Conservation (phyloP, 2,113 vertebrate species). For the Fregata magnificens region DNA sequence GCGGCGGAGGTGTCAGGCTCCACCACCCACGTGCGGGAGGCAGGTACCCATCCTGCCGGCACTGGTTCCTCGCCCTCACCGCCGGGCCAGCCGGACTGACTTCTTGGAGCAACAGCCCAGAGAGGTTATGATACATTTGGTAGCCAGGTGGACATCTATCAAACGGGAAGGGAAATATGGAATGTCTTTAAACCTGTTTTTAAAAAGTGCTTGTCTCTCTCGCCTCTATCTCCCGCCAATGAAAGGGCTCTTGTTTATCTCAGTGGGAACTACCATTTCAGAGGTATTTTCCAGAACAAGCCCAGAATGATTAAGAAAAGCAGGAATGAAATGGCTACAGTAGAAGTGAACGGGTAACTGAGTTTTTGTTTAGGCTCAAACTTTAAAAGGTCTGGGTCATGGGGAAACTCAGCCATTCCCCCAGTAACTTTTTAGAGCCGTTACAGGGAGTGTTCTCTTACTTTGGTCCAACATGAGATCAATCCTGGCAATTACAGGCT, state of each 20-base stretch:
- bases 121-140: not conserved
- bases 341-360: not conserved
- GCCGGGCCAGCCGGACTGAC: not conserved
- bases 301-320: not conserved
- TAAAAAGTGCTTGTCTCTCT: not conserved
- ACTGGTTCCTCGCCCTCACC: not conserved
- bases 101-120: not conserved
- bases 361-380: not conserved
- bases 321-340: not conserved
- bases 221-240: rapidly evolving
- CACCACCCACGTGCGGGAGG: not conserved
- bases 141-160: not conserved
- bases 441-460: not conserved
- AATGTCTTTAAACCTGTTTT: not conserved
- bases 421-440: not conserved
- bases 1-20: rapidly evolving
- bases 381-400: not conserved
- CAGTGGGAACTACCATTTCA: not conserved
- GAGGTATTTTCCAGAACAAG: not conserved
- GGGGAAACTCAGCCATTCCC: not conserved
- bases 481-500: not conserved
- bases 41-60: not conserved
- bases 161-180: not conserved
- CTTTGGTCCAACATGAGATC: not conserved
- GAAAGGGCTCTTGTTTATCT: not conserved